These are phyloP conservation scores for Polypedilum vanderplanki DNA, from an alignment of 1,140 invertebrate genomes.

Conservation along the genomic window DNA sequence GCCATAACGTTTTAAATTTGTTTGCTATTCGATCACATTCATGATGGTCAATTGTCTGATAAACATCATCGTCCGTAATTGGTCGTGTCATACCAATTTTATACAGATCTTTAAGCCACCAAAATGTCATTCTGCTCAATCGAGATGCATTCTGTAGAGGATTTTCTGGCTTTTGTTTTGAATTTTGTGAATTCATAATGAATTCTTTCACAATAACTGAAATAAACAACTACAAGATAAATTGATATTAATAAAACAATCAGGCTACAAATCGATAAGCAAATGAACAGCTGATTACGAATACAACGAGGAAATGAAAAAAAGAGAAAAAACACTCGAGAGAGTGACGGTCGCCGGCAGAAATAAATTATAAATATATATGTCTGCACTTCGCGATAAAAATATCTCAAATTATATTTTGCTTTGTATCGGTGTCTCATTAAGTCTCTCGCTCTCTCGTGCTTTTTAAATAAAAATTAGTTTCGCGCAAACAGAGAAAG, in stretches of 20 bases:
- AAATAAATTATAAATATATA: too few relatives aligned
- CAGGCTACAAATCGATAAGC: background rate
- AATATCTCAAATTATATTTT: too few relatives aligned
- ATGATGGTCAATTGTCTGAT: conserved; percentile 40
- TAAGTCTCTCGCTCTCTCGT: too few relatives aligned
- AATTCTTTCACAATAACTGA: background rate
- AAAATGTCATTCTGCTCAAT: conserved; percentile 32
- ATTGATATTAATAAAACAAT: background rate
- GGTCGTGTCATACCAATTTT: conserved; percentile 44
- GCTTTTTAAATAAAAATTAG: too few relatives aligned
- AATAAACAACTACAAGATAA: background rate
- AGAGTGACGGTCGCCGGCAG: too few relatives aligned
- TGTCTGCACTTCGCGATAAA: too few relatives aligned
- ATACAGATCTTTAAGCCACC: conserved; percentile 46
- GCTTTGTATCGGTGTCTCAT: too few relatives aligned
- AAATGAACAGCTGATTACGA: background rate
- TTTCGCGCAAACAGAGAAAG: too few relatives aligned
- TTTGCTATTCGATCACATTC: conserved; percentile 39
- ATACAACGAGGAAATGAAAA: too few relatives aligned
- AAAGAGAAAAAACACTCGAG: too few relatives aligned
- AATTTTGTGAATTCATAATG: background rate
- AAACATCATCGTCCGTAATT: conserved; percentile 46
- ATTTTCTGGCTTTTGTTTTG: background rate
- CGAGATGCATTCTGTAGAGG: background rate
- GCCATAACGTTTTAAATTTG: conserved; percentile 39